Evolutionary conservation across 2,113 vertebrate species (phyloP).

Genomic region (Phrynosoma blainvillii): DNA sequence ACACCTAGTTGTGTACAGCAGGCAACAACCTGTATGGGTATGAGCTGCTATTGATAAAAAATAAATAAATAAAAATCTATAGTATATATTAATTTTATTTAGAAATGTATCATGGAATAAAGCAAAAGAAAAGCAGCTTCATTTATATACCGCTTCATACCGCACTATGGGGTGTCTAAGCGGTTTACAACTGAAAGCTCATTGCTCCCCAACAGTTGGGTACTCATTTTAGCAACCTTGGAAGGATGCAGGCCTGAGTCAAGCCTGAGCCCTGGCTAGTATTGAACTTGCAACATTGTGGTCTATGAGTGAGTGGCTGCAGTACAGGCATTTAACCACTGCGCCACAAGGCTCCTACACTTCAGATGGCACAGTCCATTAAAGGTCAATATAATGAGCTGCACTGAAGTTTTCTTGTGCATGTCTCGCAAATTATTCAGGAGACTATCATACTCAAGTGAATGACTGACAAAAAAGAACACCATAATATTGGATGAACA

Average conservation of each 20-base stretch:
- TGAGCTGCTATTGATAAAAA: background rate
- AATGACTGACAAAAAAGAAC: background rate
- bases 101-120: background rate
- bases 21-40: background rate
- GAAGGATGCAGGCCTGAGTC: no score
- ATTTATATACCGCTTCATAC: no score
- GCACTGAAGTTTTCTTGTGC: background rate
- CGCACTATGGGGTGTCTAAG: no score
- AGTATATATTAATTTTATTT: background rate
- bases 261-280: no score
- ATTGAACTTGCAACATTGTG: no score
- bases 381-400: background rate
- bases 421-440: background rate
- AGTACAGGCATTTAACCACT: no score
- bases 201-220: no score
- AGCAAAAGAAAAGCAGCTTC: no score
- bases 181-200: no score
- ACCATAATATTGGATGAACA: background rate
- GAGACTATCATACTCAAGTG: background rate
- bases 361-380: background rate
- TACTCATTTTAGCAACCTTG: no score
- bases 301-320: no score
- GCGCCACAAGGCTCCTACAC: background rate
- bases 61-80: background rate
- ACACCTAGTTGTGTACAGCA: background rate